Conservation (phyloP, 2,797 vertebrate species). For the Selene dorsalis region DNA sequence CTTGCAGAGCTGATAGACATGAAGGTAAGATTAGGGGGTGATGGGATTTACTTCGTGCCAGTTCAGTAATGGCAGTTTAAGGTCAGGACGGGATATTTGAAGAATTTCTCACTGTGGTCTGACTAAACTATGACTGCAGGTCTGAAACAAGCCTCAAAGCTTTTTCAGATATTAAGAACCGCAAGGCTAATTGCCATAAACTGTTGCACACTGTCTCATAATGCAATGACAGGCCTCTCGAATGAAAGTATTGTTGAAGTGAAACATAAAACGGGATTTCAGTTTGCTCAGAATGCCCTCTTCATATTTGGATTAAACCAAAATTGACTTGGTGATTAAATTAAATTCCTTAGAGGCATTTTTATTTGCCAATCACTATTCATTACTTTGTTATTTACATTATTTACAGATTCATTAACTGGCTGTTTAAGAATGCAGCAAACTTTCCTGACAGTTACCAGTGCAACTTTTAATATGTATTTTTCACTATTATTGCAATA, state of each 20-base stretch:
- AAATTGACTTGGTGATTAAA: conserved; percentile 29
- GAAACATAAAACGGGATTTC: conserved; percentile 14
- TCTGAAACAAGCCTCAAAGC: not conserved
- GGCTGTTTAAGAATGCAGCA: not conserved
- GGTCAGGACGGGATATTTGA: conserved; percentile 52
- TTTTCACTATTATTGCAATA: not conserved
- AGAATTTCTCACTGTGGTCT: conserved; percentile 16
- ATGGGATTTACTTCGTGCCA: conserved; percentile 42
- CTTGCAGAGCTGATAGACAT: conserved; percentile 75
- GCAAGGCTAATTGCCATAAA: conserved; percentile 25
- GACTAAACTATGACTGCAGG: conserved; percentile 38
- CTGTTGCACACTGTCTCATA: conserved; percentile 21
- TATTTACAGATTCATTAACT: conserved; percentile 8
- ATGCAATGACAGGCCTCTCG: conserved; percentile 1
- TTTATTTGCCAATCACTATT: conserved; percentile 31
- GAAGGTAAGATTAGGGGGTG: conserved; percentile 52
- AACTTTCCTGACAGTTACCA: not conserved
- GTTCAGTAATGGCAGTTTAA: conserved; percentile 61
- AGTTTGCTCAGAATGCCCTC: conserved; percentile 3
- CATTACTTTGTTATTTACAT: conserved; percentile 20
- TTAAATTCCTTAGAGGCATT: conserved; percentile 37
- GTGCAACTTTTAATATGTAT: conserved; percentile 6
- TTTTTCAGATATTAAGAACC: conserved; percentile 20
- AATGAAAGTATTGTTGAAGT: conserved; percentile 9
- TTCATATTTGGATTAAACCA: conserved; percentile 47